Percentiles rank a stretch among this genome's conserved stretches.
These are phyloP conservation scores for Pteromalus puparum DNA, from an alignment of 1,140 invertebrate genomes.

Conservation along the genomic window DNA sequence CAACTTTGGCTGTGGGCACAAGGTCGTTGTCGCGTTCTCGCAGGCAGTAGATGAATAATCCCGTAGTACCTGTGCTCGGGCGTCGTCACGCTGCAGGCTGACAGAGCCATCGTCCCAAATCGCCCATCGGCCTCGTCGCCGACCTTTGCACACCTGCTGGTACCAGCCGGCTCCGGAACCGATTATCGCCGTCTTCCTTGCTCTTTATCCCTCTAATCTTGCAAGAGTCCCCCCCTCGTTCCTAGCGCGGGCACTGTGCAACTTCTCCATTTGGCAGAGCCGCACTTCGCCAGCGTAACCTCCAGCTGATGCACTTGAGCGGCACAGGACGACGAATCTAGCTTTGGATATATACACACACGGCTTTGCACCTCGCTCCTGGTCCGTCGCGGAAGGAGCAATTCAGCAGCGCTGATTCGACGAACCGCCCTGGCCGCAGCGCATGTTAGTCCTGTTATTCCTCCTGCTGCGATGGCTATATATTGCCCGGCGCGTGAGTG, in stretches of 20 bases:
- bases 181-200: not conserved
- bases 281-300: not conserved
- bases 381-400: not conserved
- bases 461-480: not conserved
- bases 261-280: slow-evolving; percentile 3
- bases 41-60: slow-evolving; percentile 89
- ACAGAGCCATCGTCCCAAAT: slow-evolving; percentile 69
- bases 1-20: slow-evolving; percentile 85
- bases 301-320: not conserved
- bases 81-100: slow-evolving; percentile 76
- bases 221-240: not conserved
- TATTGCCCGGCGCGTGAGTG: not conserved
- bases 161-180: not conserved
- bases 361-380: not conserved
- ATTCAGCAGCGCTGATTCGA: not conserved
- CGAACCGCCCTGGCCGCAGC: not conserved
- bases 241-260: not conserved
- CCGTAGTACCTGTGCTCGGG: slow-evolving; percentile 88
- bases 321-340: too few relatives aligned
- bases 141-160: not conserved
- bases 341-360: not conserved
- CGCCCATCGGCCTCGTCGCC: slow-evolving; percentile 58
- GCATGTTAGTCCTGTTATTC: not conserved
- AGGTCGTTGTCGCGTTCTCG: slow-evolving; percentile 88
- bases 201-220: not conserved